Conservation (phyloP, 2,888 invertebrate genomes). For the Cheilosia impressa region DNA sequence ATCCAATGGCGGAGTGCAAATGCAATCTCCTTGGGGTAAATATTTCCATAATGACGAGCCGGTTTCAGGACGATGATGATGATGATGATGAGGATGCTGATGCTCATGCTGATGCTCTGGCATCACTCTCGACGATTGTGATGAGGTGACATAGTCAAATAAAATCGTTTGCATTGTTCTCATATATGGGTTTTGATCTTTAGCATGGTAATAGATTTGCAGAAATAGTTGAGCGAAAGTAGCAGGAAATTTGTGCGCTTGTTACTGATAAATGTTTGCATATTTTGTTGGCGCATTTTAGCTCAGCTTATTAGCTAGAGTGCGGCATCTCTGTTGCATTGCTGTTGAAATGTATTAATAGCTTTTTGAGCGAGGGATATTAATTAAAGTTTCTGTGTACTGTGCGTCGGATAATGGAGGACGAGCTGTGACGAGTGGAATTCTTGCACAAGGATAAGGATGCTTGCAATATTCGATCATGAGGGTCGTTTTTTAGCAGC, state of each 20-base stretch:
- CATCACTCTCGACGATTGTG: slow-evolving; percentile 3
- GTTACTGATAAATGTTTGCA: not conserved
- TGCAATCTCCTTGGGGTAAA: slow-evolving; percentile 67
- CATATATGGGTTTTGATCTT: slow-evolving; percentile 56
- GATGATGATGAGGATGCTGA: slow-evolving; percentile 12
- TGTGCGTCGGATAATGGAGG: no score
- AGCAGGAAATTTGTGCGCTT: not conserved
- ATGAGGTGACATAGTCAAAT: slow-evolving; percentile 69
- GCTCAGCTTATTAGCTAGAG: not conserved
- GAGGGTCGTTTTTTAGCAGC: no score
- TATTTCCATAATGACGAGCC: slow-evolving; percentile 59
- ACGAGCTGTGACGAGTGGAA: no score
- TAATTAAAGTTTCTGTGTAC: no score
- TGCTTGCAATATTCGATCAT: no score
- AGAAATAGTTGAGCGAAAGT: not conserved
- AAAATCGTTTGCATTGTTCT: slow-evolving; percentile 61
- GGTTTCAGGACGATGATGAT: not conserved
- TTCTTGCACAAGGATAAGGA: no score
- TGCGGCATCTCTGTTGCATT: no score
- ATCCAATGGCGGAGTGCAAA: slow-evolving; percentile 59
- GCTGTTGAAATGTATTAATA: no score
- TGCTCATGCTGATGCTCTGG: slow-evolving; percentile 1
- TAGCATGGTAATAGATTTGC: not conserved
- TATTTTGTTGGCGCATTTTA: not conserved
- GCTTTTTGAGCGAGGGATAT: no score